Base-by-base conservation (phyloP, 2,797 vertebrate species). In the Scyliorhinus canicula region DNA sequence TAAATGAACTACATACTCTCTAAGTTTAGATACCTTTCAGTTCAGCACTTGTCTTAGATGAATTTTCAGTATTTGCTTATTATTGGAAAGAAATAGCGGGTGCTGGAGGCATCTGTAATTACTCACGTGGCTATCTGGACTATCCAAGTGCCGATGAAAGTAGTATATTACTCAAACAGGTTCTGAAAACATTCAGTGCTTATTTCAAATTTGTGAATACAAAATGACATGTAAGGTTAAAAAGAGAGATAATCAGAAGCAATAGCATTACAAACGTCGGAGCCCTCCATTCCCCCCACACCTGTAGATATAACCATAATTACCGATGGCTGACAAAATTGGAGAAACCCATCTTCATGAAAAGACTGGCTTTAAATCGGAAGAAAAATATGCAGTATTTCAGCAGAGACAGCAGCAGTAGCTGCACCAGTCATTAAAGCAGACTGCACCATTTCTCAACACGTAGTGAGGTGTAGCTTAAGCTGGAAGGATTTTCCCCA, bases 361-460 rank as follows among this genome's bases (percentile, higher is more conserved):
- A 74, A 35, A 94, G 31, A 74, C 28, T 5, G 7, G 63, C 50
- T 94, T 94, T 94, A 94, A 69, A 69, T 47, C 24, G 63, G 63
- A 95, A 95, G 4, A 71, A 6, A 67, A 95, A n/a, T 14, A 47
- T 69, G 95, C 52, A 96, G 95, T 96, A 97, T 96, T 96, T 85
- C 95, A 96, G 96, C 96, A 69, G 96, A 96, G 96, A 95, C 95
- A 96, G 97, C 95, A 16, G 95, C 96, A 95, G 96, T 95, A 95
- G 88, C 95, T 95, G 95, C 96, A 96, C 96, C 96, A 97, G 96
- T 96, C 97, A 96, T 95, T 96, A 95, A 97, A 96, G 95, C 96
- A 96, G 98, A 97, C 97, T 96, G 97, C 97, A 98, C 98, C 98
- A 99, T 97, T 97, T 95, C 97, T 96, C 96, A 82, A 95, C 95